phyloP scores from a whole-genome alignment of 30 jellyfish, hydroid and myxozoan species.

The Hydractinia echinata region DNA sequence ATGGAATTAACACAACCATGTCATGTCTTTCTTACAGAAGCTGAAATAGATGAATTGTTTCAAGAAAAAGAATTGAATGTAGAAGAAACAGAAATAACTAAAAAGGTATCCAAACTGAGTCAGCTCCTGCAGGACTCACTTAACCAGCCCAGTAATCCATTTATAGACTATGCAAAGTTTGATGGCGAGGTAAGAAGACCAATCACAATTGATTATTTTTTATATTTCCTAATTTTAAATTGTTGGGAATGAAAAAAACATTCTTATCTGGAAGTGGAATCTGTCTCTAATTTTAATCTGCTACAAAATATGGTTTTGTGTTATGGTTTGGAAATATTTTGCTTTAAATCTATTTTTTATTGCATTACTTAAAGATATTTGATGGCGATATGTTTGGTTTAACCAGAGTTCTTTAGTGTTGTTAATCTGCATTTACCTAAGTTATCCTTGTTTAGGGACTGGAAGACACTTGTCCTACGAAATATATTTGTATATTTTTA shows the following conservation, averaged over 20 bases:
- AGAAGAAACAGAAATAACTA: background rate
- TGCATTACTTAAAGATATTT: too few species aligned
- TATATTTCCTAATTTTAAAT: background rate
- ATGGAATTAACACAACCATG: background rate
- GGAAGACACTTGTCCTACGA: constrained; percentile 72
- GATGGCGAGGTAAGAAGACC: constrained; percentile 79
- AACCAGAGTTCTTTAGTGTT: too few species aligned
- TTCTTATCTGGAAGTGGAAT: too few species aligned
- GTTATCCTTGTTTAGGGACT: constrained; percentile 44
- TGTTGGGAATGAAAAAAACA: background rate
- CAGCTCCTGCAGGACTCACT: constrained; percentile 61
- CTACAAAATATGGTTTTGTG: too few species aligned
- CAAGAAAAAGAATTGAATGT: constrained; percentile 23
- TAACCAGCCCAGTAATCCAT: constrained; percentile 48
- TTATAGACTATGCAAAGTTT: constrained; percentile 57
- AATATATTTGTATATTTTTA: constrained; percentile 44
- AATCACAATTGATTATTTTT: background rate
- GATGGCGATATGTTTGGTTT: too few species aligned
- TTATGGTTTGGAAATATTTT: too few species aligned
- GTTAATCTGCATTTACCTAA: background rate
- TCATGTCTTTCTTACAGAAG: constrained; percentile 27
- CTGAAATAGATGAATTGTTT: constrained; percentile 49
- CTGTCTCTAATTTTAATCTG: too few species aligned
- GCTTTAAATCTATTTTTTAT: too few species aligned
- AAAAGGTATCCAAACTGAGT: constrained; percentile 51